phyloP scores from a whole-genome alignment of 1,140 invertebrate genomes.

The Papilio dardanus region DNA sequence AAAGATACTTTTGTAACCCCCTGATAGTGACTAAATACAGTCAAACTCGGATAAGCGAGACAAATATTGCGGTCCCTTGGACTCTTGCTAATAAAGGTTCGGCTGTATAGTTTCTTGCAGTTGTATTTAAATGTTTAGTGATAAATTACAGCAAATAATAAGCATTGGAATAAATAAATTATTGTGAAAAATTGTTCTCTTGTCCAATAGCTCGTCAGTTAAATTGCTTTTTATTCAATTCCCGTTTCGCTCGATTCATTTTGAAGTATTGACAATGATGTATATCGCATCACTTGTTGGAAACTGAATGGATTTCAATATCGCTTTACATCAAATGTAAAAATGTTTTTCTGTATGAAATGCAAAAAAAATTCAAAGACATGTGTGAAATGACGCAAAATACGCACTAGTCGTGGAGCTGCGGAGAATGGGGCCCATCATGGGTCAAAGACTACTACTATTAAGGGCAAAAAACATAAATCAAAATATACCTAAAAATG shows the following conservation, averaged over 20 bases:
- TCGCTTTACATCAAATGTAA: conserved; percentile 2
- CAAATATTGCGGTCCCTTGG: too few species aligned
- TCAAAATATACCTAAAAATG: not conserved
- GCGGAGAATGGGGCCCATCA: too few species aligned
- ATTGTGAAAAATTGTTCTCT: not conserved
- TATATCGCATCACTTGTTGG: not conserved
- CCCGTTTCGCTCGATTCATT: not conserved
- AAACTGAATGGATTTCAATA: not conserved
- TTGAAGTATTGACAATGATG: conserved; percentile 19
- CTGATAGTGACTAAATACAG: too few species aligned
- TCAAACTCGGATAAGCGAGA: too few species aligned
- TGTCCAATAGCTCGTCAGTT: not conserved
- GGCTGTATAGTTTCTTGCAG: too few species aligned
- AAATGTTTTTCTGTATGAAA: not conserved
- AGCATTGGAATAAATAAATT: not conserved
- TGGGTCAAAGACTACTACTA: too few species aligned
- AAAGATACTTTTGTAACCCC: too few species aligned
- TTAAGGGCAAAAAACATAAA: not conserved
- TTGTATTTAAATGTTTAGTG: not conserved
- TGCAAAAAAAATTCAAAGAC: too few species aligned
- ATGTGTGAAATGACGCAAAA: too few species aligned
- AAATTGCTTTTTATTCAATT: conserved; percentile 2
- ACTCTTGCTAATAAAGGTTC: too few species aligned
- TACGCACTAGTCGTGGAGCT: too few species aligned
- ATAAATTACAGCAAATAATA: not conserved